Percentiles rank a stretch among this genome's conserved stretches.
Conservation (phyloP, 2,888 invertebrate species). For the Eilema griseolum region DNA sequence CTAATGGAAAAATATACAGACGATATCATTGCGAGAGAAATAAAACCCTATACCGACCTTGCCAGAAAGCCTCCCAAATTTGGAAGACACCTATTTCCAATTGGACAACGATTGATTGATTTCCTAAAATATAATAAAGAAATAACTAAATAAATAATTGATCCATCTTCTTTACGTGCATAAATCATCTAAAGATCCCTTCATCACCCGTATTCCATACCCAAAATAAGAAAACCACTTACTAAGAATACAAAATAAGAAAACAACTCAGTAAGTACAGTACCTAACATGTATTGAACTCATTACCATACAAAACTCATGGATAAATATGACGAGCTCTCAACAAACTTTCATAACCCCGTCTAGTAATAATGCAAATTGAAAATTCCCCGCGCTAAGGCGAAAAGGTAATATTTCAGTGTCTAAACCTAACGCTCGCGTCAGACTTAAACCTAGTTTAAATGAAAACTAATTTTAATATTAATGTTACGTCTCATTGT, state of each 20-base stretch:
- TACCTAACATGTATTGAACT: neutral
- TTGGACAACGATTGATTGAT: no score
- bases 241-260: constrained; percentile 1
- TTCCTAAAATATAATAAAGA: no score
- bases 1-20: no score
- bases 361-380: constrained; percentile 57
- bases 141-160: no score
- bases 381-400: constrained; percentile 59
- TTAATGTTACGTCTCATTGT: constrained; percentile 63
- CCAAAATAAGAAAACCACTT: no score
- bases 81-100: no score
- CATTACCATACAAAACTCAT: neutral
- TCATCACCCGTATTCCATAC: no score
- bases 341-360: constrained; percentile 40
- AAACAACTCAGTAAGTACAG: neutral
- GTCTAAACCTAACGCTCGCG: constrained; percentile 64
- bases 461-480: constrained; percentile 81
- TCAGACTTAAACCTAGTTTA: constrained; percentile 66
- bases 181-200: no score
- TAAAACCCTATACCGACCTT: no score
- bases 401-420: constrained; percentile 69
- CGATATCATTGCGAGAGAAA: no score
- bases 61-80: no score
- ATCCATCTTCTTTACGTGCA: no score
- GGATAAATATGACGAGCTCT: constrained; percentile 17